phyloP scores from a whole-genome alignment of 92 coral and sea anemone species.

The Heteractis magnifica region DNA sequence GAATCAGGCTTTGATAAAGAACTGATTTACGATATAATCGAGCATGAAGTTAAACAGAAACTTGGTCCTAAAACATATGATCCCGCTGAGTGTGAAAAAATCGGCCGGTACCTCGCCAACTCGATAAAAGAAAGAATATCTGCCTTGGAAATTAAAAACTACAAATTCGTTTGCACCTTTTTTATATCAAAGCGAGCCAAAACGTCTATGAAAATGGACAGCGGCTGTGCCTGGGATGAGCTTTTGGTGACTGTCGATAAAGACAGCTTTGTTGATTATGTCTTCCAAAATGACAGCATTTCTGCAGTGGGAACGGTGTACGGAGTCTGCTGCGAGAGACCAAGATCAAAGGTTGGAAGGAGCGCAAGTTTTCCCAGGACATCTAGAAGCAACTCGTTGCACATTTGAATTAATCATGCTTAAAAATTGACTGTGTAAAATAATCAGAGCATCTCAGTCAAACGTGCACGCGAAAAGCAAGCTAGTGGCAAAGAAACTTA shows the following conservation, averaged over 20 bases:
- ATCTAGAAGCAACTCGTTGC: background rate
- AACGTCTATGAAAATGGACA: slow-evolving; percentile 62
- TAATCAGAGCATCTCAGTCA: too few species aligned
- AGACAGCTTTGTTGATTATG: slow-evolving; percentile 81
- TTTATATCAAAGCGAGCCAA: slow-evolving; percentile 48
- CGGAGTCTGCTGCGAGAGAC: slow-evolving; percentile 44
- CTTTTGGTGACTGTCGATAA: slow-evolving; percentile 47
- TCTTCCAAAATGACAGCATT: slow-evolving; percentile 63
- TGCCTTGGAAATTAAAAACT: slow-evolving; percentile 42
- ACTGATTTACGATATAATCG: slow-evolving; percentile 41
- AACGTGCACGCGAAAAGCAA: too few species aligned
- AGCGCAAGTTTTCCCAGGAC: slow-evolving; percentile 23
- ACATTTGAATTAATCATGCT: background rate
- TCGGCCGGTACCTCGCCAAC: slow-evolving; percentile 30
- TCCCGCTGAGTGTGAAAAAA: slow-evolving; percentile 20
- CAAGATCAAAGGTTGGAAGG: background rate
- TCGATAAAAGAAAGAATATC: slow-evolving; percentile 42
- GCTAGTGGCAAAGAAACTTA: too few species aligned
- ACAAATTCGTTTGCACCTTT: slow-evolving; percentile 69
- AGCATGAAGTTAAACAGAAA: slow-evolving; percentile 40
- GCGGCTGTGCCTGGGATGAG: slow-evolving; percentile 90
- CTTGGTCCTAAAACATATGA: slow-evolving; percentile 44
- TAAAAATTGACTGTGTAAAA: too few species aligned
- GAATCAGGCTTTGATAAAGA: slow-evolving; percentile 32
- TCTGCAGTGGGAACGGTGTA: slow-evolving; percentile 70